Evolutionary conservation across 2,888 invertebrate genomes (phyloP).

Genomic region (Sepiola atlantica): DNA sequence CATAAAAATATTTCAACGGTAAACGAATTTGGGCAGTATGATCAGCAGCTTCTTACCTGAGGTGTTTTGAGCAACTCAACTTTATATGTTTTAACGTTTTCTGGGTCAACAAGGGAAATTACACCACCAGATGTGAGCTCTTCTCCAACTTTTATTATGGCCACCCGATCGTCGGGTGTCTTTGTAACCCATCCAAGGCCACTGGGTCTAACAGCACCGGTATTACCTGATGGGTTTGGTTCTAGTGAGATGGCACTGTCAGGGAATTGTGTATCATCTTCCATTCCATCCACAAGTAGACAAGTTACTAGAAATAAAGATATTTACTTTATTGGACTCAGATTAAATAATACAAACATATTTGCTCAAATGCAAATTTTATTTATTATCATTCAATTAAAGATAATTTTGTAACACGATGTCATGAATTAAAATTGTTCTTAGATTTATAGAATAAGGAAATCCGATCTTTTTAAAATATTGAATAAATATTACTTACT

Average conservation of each 20-base stretch:
- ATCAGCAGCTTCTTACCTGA: not conserved
- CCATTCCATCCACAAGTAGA: conserved; percentile 33
- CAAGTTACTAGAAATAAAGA: not conserved
- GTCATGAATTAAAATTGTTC: not conserved
- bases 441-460: not conserved
- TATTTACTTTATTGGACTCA: not conserved
- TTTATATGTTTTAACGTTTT: not conserved
- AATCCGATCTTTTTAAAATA: not conserved
- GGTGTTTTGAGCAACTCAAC: not conserved
- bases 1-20: too few relatives aligned
- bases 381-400: not conserved
- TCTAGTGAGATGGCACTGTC: not conserved
- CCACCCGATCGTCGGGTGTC: not conserved
- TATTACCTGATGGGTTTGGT: not conserved
- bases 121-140: not conserved
- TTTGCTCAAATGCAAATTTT: not conserved
- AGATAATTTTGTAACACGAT: not conserved
- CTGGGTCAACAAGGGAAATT: not conserved
- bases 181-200: not conserved
- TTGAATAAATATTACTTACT: not conserved
- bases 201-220: not conserved
- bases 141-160: not conserved
- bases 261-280: not conserved
- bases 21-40: too few relatives aligned
- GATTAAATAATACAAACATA: not conserved